Evolutionary conservation across 1,140 invertebrate genomes (phyloP).

Genomic region (Temnothorax curvispinosus): DNA sequence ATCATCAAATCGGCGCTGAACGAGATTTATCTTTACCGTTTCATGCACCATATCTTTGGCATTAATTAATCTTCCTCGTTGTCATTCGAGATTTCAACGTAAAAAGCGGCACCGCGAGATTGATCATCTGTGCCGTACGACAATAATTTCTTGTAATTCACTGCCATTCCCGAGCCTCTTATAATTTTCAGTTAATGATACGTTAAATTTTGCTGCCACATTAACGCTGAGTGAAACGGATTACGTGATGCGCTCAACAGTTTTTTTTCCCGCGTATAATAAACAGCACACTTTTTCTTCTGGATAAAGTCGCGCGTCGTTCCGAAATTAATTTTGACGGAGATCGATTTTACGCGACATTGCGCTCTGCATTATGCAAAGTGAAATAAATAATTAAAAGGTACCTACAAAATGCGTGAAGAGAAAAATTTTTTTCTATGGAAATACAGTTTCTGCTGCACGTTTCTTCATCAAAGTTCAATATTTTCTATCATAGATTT

Average conservation of each 20-base stretch:
- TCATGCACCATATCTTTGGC: neutral
- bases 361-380: neutral
- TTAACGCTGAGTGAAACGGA: constrained; percentile 32
- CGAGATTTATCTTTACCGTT: constrained; percentile 35
- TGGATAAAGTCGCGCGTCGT: neutral
- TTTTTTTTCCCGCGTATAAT: constrained; percentile 28
- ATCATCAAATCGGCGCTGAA: neutral
- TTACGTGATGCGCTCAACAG: neutral
- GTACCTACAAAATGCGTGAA: neutral
- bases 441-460: neutral
- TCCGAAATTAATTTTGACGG: constrained; percentile 37
- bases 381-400: constrained; percentile 1
- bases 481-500: neutral
- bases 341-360: constrained; percentile 18
- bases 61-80: constrained; percentile 55
- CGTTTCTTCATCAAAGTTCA: neutral
- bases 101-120: constrained; percentile 38
- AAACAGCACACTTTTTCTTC: constrained; percentile 8
- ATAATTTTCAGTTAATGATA: constrained; percentile 57
- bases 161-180: constrained; percentile 39
- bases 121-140: constrained; percentile 1
- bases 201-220: constrained; percentile 25
- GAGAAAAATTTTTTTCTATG: neutral
- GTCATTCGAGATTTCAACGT: constrained; percentile 29
- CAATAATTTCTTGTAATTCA: constrained; percentile 36